Conservation (phyloP, 2,113 vertebrate genomes). For the Myotis brandtii region DNA sequence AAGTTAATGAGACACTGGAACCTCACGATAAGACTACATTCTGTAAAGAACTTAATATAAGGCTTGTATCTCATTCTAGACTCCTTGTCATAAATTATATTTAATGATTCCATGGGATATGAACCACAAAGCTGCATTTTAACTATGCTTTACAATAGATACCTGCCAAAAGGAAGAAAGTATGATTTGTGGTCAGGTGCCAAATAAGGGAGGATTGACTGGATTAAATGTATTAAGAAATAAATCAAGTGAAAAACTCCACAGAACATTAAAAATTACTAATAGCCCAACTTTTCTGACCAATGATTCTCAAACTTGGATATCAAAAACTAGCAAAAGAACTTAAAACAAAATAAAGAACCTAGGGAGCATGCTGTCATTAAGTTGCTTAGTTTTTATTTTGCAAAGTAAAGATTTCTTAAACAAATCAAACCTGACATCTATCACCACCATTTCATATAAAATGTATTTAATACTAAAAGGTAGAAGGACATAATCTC, state of each 20-base stretch:
- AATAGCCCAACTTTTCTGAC: background rate
- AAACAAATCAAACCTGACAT: slow-evolving; percentile 36
- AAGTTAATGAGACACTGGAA: background rate
- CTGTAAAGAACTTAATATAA: background rate
- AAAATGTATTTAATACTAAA: slow-evolving; percentile 46
- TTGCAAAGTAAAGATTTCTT: slow-evolving; percentile 24
- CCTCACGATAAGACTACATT: background rate
- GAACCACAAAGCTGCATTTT: slow-evolving; percentile 25
- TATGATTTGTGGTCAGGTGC: slow-evolving; percentile 21
- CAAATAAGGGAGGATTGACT: background rate
- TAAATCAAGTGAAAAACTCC: slow-evolving; percentile 54
- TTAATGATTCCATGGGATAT: slow-evolving; percentile 26
- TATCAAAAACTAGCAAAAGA: slow-evolving; percentile 43
- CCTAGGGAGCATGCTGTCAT: background rate
- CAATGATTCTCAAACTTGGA: background rate
- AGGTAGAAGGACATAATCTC: background rate
- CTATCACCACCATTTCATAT: slow-evolving; percentile 26
- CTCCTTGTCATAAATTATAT: background rate
- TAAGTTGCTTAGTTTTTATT: slow-evolving; percentile 3
- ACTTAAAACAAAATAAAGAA: background rate
- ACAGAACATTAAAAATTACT: slow-evolving; percentile 56
- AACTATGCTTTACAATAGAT: slow-evolving; percentile 41
- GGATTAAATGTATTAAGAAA: slow-evolving; percentile 40
- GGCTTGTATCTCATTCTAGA: slow-evolving; percentile 32
- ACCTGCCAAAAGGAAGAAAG: background rate